Evolutionary conservation across 1,140 invertebrate species (phyloP).

Genomic region (Subanguina moxae): DNA sequence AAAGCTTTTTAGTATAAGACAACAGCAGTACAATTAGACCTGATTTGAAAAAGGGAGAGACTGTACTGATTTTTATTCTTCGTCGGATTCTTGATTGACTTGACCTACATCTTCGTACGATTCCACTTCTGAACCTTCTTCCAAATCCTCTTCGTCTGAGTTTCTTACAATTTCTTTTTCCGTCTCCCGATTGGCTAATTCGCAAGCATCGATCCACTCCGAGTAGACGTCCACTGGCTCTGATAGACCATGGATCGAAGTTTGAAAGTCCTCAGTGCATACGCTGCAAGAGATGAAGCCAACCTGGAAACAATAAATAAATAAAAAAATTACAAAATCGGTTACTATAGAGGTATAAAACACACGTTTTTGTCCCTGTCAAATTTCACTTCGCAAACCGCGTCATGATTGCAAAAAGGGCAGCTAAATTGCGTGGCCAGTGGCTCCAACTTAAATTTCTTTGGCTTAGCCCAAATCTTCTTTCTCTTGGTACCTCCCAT

Average conservation of each 20-base stretch:
- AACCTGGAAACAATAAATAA: constrained; percentile 79
- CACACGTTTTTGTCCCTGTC: neutral
- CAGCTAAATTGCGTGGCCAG: constrained; percentile 94
- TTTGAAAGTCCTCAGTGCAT: constrained; percentile 93
- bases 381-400: constrained; percentile 97
- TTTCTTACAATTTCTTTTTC: too few species aligned
- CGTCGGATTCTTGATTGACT: too few species aligned
- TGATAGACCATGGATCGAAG: constrained; percentile 86
- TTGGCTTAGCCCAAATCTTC: too few species aligned
- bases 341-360: neutral
- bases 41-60: too few species aligned
- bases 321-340: constrained; percentile 40
- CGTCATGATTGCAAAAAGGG: constrained; percentile 98
- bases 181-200: constrained; percentile 74
- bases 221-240: constrained; percentile 98
- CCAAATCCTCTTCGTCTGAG: too few species aligned
- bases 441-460: too few species aligned
- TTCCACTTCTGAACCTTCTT: too few species aligned
- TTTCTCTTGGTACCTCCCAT: too few species aligned
- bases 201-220: constrained; percentile 99
- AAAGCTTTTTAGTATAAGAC: too few species aligned
- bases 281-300: constrained; percentile 88
- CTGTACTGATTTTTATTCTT: too few species aligned
- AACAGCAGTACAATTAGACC: too few species aligned
- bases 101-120: too few species aligned